Percentiles rank a stretch among this genome's conserved stretches.
These are phyloP conservation scores for Sceloporus tristichus DNA, from an alignment of 2,113 vertebrate genomes.

Conservation along the genomic window DNA sequence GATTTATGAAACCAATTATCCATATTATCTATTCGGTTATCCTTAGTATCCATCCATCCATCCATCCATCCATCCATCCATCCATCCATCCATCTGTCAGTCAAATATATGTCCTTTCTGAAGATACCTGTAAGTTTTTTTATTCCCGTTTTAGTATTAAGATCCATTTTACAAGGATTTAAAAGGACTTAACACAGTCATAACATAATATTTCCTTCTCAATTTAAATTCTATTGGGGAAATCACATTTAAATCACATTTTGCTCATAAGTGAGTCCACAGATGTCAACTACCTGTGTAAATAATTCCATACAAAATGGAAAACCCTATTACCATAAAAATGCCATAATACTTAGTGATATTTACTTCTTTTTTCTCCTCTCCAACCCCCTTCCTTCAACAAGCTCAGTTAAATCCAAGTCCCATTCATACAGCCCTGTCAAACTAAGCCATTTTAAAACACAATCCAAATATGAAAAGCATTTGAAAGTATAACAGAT, in stretches of 20 bases:
- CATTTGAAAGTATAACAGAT: constrained; percentile 6
- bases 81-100: background rate
- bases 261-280: background rate
- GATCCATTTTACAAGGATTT: background rate
- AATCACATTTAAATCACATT: background rate
- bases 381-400: no score
- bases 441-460: background rate
- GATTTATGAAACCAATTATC: background rate
- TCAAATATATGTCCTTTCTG: background rate
- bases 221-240: background rate
- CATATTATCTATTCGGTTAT: no score
- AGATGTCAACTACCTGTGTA: background rate
- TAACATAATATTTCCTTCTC: background rate
- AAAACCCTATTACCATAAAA: background rate
- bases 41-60: background rate
- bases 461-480: background rate
- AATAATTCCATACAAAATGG: background rate
- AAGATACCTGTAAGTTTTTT: background rate
- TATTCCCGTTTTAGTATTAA: background rate
- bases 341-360: background rate
- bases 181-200: background rate
- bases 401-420: background rate
- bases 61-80: background rate
- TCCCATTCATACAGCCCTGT: background rate
- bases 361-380: background rate